phyloP scores from a whole-genome alignment of 1,140 invertebrate genomes.

The Triops longicaudatus region DNA sequence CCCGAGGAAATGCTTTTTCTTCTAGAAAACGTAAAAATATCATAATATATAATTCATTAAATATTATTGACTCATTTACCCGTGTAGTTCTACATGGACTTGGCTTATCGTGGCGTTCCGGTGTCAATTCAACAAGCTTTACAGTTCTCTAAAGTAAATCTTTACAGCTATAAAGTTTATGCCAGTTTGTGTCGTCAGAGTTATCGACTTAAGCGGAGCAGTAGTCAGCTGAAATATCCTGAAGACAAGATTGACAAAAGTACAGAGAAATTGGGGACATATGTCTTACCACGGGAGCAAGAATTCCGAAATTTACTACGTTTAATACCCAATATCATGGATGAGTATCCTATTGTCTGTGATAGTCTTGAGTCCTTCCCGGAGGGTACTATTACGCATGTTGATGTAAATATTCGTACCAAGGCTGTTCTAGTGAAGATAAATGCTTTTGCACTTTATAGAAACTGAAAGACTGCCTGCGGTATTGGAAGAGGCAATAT shows the following conservation, averaged over 20 bases:
- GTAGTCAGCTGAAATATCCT: neutral
- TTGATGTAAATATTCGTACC: neutral
- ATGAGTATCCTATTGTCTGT: neutral
- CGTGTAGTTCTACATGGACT: constrained; percentile 16
- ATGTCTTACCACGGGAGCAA: neutral
- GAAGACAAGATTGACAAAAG: neutral
- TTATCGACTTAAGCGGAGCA: constrained; percentile 18
- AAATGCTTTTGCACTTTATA: neutral
- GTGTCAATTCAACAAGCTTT: constrained; percentile 20
- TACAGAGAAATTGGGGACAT: neutral
- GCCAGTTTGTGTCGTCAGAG: constrained; percentile 22
- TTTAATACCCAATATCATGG: neutral
- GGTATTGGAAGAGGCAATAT: neutral
- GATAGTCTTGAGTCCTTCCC: neutral
- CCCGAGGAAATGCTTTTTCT: constrained; percentile 22
- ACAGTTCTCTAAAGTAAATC: neutral
- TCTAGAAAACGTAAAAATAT: constrained; percentile 13
- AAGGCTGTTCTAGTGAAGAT: neutral
- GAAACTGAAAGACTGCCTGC: neutral
- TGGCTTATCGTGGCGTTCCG: constrained; percentile 4
- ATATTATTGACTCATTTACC: neutral
- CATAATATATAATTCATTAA: neutral
- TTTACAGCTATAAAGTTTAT: constrained; percentile 3
- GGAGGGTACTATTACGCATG: neutral
- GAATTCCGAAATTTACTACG: neutral